A percentile compares a stretch with the other conserved stretches of the same genome.
Evolutionary conservation across 2,888 invertebrate genomes (phyloP).

Genomic region (Caradrina clavipalpis): DNA sequence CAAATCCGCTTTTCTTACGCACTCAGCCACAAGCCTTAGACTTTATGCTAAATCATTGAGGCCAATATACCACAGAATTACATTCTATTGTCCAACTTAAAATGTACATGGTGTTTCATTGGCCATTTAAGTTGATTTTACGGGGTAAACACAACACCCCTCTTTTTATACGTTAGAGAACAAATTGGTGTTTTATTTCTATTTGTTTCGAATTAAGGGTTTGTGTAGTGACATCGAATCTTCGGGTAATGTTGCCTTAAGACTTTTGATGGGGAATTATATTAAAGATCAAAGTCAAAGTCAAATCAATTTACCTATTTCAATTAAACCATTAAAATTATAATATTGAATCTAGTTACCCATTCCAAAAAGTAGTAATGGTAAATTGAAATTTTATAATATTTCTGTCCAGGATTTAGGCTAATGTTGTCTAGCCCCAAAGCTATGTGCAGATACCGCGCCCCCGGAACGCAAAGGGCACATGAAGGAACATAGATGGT

Average conservation of each 20-base stretch:
- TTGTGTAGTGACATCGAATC: background rate
- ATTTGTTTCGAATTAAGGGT: constrained; percentile 22
- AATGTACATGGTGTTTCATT: constrained; percentile 80
- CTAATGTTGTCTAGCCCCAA: too few relatives aligned
- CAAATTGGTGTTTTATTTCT: constrained; percentile 43
- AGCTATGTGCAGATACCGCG: too few relatives aligned
- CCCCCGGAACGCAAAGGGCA: too few relatives aligned
- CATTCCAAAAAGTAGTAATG: too few relatives aligned
- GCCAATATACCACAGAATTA: constrained; percentile 83
- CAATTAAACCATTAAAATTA: too few relatives aligned
- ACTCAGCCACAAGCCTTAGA: constrained; percentile 59
- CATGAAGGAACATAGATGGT: too few relatives aligned
- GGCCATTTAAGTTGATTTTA: constrained; percentile 65
- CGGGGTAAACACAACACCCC: constrained; percentile 31
- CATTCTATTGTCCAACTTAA: constrained; percentile 83
- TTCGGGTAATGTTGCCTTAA: background rate
- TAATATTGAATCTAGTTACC: too few relatives aligned
- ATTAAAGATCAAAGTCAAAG: too few relatives aligned
- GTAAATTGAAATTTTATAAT: too few relatives aligned
- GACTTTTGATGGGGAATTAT: too few relatives aligned
- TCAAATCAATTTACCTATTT: too few relatives aligned
- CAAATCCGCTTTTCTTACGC: constrained; percentile 56
- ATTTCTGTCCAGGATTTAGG: too few relatives aligned
- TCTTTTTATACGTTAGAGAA: constrained; percentile 41
- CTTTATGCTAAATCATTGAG: constrained; percentile 85